These are phyloP conservation scores for Istiophorus platypterus DNA, from an alignment of 2,113 vertebrate genomes.

Conservation along the genomic window DNA sequence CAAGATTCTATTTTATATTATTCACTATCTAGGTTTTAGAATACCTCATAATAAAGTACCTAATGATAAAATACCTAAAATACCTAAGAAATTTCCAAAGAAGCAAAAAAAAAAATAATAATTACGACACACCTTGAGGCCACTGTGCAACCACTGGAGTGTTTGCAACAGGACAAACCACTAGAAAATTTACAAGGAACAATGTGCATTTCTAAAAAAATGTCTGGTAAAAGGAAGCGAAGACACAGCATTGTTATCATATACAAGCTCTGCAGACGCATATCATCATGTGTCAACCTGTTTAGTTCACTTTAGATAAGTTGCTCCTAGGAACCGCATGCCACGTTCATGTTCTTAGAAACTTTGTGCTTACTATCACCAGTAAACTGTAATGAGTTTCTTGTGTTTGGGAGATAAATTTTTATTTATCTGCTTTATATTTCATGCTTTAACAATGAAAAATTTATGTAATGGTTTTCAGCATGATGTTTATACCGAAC, in stretches of 20 bases:
- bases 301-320: constrained; percentile 44
- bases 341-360: constrained; percentile 35
- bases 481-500: not conserved
- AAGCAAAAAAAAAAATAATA: not conserved
- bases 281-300: constrained; percentile 11
- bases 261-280: not conserved
- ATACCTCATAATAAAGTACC: no score
- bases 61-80: no score
- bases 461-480: not conserved
- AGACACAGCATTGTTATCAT: not conserved
- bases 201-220: constrained; percentile 23
- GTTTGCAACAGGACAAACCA: constrained; percentile 40
- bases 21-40: no score
- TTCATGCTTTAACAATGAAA: not conserved
- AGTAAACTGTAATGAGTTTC: not conserved
- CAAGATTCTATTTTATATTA: not conserved
- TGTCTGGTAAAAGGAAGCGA: constrained; percentile 36
- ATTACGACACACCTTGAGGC: constrained; percentile 31
- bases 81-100: not conserved
- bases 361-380: not conserved
- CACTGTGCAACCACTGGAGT: not conserved
- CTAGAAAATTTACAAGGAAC: constrained; percentile 28
- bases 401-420: not conserved
- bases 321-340: constrained; percentile 24
- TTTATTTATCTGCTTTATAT: not conserved